Conservation (phyloP, 92 coral and sea anemone species). For the Metridium senile region DNA sequence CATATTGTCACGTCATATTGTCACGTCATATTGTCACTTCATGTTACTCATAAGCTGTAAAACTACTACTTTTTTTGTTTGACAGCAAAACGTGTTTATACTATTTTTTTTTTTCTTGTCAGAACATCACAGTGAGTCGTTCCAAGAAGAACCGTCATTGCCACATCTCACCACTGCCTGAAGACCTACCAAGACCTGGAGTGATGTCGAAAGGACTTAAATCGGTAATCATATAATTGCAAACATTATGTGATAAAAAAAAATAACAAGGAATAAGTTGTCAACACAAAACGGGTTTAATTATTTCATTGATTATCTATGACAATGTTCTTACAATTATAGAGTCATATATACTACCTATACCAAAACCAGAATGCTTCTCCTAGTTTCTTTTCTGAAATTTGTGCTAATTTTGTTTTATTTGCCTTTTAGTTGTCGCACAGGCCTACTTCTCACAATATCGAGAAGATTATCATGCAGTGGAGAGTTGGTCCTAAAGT, state of each 20-base stretch:
- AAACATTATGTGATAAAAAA: no score
- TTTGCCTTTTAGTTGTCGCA: conserved; percentile 5
- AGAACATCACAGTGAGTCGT: conserved; percentile 20
- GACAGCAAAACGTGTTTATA: no score
- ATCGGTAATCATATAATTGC: conserved; percentile 4
- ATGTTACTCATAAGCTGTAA: no score
- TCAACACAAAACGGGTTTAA: no score
- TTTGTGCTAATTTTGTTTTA: neutral
- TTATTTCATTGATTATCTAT: neutral
- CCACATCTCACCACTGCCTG: conserved; percentile 28
- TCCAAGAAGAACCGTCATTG: conserved; percentile 11
- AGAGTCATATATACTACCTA: neutral
- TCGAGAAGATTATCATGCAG: conserved; percentile 3
- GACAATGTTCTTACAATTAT: neutral
- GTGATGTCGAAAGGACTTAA: conserved; percentile 7
- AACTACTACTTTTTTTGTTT: no score
- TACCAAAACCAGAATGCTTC: no score
- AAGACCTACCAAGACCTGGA: conserved; percentile 30
- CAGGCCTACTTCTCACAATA: neutral
- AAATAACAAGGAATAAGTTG: no score
- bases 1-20: no score
- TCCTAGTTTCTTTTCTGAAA: no score
- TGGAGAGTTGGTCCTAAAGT: conserved; percentile 18
- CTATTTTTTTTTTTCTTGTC: neutral
- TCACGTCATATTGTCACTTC: no score